Evolutionary conservation across 2,888 invertebrate species (phyloP), one percentile per base, ranked within the genome.

Genomic region (Eupithecia subfuscata): DNA sequence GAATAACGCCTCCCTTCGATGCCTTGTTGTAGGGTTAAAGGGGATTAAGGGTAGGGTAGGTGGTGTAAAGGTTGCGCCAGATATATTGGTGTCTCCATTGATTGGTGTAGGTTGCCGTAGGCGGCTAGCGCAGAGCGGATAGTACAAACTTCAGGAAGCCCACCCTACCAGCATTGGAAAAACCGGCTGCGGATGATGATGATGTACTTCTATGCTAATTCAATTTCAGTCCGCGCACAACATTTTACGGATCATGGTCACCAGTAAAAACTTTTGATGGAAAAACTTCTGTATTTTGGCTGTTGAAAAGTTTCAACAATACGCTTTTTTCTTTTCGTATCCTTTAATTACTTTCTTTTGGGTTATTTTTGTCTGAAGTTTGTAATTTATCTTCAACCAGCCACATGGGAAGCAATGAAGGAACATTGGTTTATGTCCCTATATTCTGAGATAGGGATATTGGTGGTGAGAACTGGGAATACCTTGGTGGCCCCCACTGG

Each of bases 241-340:
- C 22, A 14, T 60, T 25, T 60, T 60, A 25, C 22, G 22, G 56
- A 22, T 60, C 14, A 25, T 22, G 11, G 60, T 60, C 22, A 60
- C 12, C 22, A 60, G 60, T 60, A 60, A 60, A 52, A 60, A 60
- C 60, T 60, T 60, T 60, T 25, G 25, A 60, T 60, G 22, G 60
- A 60, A 60, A 56, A 60, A 60, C 14, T 60, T 60, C 14, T 25
- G 25, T 60, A n/a, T n/a, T 60, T 56, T n/a, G n/a, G 52, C 52
- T 56, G 22, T 22, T 56, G n/a, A 60, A 25, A 60, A 12, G 25
- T 5, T 25, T 14, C 3, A 25, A 60, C 25, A 60, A 25, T 12
- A 25, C 12, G 22, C 25, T 60, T 12, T 60, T 60, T 60, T 25
- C 52, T 22, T 25, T 60, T 25, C 5, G 12, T 25, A 60, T 60